Percentiles rank a stretch among this genome's conserved stretches.
Conservation (phyloP, 1,140 invertebrate genomes). For the Heliconius congener region DNA sequence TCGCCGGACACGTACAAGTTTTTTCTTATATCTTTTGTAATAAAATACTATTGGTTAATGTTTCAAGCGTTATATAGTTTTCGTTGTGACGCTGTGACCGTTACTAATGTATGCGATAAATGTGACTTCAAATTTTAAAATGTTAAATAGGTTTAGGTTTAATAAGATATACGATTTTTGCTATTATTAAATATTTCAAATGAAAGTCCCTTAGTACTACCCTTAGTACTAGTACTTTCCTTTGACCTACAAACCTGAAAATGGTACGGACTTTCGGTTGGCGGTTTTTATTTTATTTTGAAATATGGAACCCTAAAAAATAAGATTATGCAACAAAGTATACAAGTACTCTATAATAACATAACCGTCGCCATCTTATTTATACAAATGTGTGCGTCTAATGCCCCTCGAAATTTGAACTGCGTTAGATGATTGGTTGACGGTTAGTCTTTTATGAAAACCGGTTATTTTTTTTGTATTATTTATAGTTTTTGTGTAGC, state of each 20-base stretch:
- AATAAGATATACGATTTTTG: too few species aligned
- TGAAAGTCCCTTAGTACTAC: too few species aligned
- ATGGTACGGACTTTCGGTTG: too few species aligned
- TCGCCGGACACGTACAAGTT: constrained; percentile 14
- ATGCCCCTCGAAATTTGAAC: constrained; percentile 73
- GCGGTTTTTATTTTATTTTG: too few species aligned
- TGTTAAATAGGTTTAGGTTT: too few species aligned
- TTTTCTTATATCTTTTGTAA: constrained; percentile 25
- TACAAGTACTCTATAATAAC: neutral
- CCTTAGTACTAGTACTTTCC: too few species aligned
- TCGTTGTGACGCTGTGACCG: neutral
- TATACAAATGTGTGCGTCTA: constrained; percentile 30
- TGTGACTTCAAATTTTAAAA: neutral
- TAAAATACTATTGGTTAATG: constrained; percentile 17
- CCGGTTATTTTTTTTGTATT: constrained; percentile 40
- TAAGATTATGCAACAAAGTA: too few species aligned
- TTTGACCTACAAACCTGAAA: too few species aligned
- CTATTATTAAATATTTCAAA: too few species aligned
- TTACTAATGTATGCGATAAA: neutral
- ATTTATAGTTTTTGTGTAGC: too few species aligned
- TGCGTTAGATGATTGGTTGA: constrained; percentile 71
- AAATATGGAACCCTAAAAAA: too few species aligned
- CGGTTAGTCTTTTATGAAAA: constrained; percentile 50
- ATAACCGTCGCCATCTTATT: constrained; percentile 1
- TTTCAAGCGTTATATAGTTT: neutral